Percentiles rank a stretch among this genome's conserved stretches.
Conservation (phyloP, 1,140 invertebrate species). For the Lordiphosa stackelbergi region DNA sequence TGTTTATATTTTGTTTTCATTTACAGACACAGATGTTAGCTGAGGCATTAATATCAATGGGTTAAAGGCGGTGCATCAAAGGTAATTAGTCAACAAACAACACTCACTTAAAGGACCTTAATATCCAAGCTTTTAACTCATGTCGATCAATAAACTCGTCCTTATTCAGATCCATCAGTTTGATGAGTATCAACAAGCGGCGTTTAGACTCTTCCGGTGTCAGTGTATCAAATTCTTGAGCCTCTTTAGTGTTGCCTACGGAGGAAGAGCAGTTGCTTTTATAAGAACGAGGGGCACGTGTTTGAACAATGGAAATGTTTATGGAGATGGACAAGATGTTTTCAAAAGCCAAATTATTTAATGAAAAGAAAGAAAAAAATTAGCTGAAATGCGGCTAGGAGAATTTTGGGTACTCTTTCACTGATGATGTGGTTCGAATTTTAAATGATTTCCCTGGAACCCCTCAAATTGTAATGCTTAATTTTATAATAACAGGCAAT, state of each 20-base stretch:
- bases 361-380: conserved; percentile 5
- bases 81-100: conserved; percentile 66
- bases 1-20: background rate
- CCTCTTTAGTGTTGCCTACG: conserved; percentile 92
- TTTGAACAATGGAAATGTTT: conserved; percentile 12
- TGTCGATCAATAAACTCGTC: conserved; percentile 86
- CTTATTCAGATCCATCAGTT: conserved; percentile 91
- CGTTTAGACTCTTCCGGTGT: conserved; percentile 91
- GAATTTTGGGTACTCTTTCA: background rate
- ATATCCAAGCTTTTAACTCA: conserved; percentile 95
- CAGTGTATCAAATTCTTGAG: conserved; percentile 94
- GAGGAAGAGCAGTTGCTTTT: conserved; percentile 7
- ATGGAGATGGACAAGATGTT: conserved; percentile 26
- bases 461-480: no score
- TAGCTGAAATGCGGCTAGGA: no score
- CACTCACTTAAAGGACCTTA: conserved; percentile 92
- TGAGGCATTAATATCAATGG: conserved; percentile 13
- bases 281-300: conserved; percentile 16
- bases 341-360: conserved; percentile 17
- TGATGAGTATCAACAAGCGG: conserved; percentile 87
- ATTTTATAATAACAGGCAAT: no score
- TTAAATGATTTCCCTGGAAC: no score
- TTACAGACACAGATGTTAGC: conserved; percentile 20
- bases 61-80: conserved; percentile 7
- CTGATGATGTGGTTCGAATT: background rate